Percentiles rank a stretch among this genome's conserved stretches.
Evolutionary conservation across 2,888 invertebrate genomes (phyloP).

Genomic region (Cheilosia grossa): DNA sequence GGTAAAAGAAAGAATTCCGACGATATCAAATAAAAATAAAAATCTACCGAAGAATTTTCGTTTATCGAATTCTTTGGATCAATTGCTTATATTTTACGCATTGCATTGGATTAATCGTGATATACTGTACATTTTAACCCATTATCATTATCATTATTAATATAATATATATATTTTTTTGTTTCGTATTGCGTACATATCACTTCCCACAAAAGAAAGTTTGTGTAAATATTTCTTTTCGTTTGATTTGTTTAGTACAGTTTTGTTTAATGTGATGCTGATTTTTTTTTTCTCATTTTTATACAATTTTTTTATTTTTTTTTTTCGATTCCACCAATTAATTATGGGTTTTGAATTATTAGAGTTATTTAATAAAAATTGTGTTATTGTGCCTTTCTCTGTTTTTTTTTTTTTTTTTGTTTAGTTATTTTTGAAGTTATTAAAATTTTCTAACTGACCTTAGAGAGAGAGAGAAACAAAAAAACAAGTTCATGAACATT

Average conservation of each 20-base stretch:
- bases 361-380: conserved; percentile 15
- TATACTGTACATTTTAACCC: conserved; percentile 24
- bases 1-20: no score
- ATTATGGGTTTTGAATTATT: conserved; percentile 9
- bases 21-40: no score
- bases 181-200: conserved; percentile 17
- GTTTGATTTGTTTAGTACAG: conserved; percentile 50
- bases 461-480: neutral
- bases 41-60: neutral
- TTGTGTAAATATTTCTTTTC: conserved; percentile 32
- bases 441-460: conserved; percentile 6
- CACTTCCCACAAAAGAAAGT: conserved; percentile 30
- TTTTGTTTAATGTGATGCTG: conserved; percentile 72
- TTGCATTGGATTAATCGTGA: conserved; percentile 21
- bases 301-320: conserved; percentile 29
- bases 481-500: neutral
- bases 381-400: conserved; percentile 38
- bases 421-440: conserved; percentile 3
- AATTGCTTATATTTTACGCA: conserved; percentile 18
- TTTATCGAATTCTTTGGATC: conserved; percentile 4
- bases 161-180: neutral
- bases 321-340: conserved; percentile 36
- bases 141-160: conserved; percentile 13
- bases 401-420: conserved; percentile 8
- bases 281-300: conserved; percentile 48